Base-by-base conservation (phyloP, 2,797 vertebrate genomes). In the Eptatretus atami region DNA sequence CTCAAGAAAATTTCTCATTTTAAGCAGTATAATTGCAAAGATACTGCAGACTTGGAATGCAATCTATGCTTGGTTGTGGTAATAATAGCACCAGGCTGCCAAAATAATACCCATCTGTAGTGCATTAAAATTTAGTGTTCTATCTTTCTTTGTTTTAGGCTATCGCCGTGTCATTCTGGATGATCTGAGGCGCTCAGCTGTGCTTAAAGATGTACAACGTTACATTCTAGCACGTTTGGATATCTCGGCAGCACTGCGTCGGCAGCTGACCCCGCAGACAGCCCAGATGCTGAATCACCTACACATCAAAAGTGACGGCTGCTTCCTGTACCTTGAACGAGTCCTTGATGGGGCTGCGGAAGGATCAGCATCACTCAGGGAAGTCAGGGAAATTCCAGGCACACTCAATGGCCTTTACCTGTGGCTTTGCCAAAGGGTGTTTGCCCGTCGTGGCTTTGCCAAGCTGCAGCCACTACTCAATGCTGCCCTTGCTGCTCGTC, bases 181-280 rank as follows among this genome's bases (percentile, higher is more conserved):
- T 63, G 92, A 99, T 73, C 83, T 98, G 6, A 81, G 90, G 12
- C 95, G 93, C 70, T 86, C 92, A 3, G 92, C 93, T 65, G 90
- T 99, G 2, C 90, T 99, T 65, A 99, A 99, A 73, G 92, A 99
- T 63, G 88, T 99, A n/a, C 92, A 99, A n/a, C 92, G 94, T 67
- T 99, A 99, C 70, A 96, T 99, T 71, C 82, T 99, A 31, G 86
- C 94, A 74, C 78, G 90, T 60, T 76, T 96, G 69, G 90, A 99
- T 72, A 85, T 87, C 70, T 88, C 96, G 71, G 88, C 95, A 74
- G 88, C 87, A 2, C 76, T 98, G 67, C 78, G 92, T 66, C 92
- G 94, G 63, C 92, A 99, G 69, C 82, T 99, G 64, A 99, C 92
- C 53, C 96, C 96, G 73, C 90, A 99, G 74, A 99, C 90, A 0